These are phyloP conservation scores for Antechinus flavipes DNA, from an alignment of 2,113 vertebrate genomes.

Conservation along the genomic window DNA sequence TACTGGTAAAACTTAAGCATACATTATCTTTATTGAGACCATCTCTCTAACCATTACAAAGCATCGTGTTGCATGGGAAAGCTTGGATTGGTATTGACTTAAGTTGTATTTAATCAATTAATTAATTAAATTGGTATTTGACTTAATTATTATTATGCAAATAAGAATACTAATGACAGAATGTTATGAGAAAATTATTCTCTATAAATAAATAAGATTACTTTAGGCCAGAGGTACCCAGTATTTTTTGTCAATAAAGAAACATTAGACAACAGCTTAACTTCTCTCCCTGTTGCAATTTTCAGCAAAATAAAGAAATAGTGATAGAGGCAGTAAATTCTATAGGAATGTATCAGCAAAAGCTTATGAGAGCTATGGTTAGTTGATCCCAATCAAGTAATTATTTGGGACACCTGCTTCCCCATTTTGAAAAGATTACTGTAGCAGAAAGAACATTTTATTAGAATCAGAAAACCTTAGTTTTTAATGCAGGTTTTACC, in stretches of 20 bases:
- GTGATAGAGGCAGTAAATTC: neutral
- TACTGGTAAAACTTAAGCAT: neutral
- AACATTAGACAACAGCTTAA: neutral
- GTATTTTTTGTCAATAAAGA: neutral
- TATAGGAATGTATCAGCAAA: neutral
- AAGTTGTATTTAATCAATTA: too few relatives aligned
- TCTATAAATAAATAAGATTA: neutral
- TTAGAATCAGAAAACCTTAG: neutral
- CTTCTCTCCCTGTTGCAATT: neutral
- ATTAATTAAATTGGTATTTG: too few relatives aligned
- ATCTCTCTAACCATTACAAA: neutral
- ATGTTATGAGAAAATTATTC: neutral
- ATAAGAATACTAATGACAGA: neutral
- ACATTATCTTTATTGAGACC: neutral
- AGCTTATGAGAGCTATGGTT: neutral
- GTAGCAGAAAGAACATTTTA: neutral
- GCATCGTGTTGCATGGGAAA: neutral
- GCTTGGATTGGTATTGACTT: neutral
- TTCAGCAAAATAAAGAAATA: neutral
- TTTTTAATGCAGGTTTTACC: neutral
- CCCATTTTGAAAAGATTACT: neutral
- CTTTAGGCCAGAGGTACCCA: neutral
- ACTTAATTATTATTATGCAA: neutral
- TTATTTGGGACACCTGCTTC: neutral
- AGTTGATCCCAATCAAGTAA: neutral